Conservation (phyloP, 1,140 invertebrate genomes). For the Penaeus indicus region DNA sequence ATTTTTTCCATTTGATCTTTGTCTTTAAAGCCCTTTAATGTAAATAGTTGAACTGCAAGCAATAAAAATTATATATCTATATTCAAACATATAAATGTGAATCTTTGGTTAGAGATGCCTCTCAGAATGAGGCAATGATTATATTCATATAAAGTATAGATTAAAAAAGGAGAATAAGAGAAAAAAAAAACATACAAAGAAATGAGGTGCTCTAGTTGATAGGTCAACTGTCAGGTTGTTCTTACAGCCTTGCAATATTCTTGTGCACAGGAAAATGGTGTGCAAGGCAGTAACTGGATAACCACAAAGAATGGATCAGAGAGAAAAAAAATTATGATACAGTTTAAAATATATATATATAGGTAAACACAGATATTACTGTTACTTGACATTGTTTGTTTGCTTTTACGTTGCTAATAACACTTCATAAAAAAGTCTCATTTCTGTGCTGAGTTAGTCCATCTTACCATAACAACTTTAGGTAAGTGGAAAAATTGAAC, state of each 20-base stretch:
- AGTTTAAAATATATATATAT: neutral
- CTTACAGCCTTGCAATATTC: conserved; percentile 12
- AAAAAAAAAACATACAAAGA: conserved; percentile 41
- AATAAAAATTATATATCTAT: conserved; percentile 62
- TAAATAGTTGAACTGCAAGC: conserved; percentile 57
- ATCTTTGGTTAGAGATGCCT: conserved; percentile 64
- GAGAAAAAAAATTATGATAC: conserved; percentile 7
- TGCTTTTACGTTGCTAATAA: neutral
- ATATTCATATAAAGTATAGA: neutral
- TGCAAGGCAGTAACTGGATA: conserved; percentile 42
- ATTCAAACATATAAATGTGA: conserved; percentile 59
- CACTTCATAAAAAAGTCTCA: neutral
- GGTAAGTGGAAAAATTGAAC: too few relatives aligned
- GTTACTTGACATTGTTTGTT: conserved; percentile 5
- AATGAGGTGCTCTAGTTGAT: conserved; percentile 52
- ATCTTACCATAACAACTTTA: neutral
- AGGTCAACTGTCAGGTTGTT: conserved; percentile 39
- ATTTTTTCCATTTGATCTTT: conserved; percentile 38
- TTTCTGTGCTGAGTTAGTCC: neutral
- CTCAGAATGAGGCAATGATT: conserved; percentile 50
- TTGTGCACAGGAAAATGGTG: conserved; percentile 46
- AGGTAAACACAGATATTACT: too few relatives aligned
- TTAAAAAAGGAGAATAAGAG: conserved; percentile 32
- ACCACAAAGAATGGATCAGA: conserved; percentile 35
- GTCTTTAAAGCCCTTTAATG: conserved; percentile 58